phyloP scores from a whole-genome alignment of 2,797 vertebrate genomes.

The Pseudopleuronectes americanus region DNA sequence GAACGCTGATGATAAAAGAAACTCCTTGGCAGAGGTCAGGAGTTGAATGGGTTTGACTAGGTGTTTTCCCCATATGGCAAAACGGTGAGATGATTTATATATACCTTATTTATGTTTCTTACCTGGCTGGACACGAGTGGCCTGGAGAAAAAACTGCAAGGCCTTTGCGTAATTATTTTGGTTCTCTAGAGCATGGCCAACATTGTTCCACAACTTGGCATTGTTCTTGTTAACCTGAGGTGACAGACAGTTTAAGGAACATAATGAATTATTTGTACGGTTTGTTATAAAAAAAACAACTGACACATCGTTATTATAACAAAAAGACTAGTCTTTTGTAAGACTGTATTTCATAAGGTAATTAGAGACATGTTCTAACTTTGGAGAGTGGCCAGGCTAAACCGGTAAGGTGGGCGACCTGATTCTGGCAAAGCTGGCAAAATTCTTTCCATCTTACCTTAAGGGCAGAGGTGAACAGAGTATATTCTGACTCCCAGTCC shows the following conservation, averaged over 20 bases:
- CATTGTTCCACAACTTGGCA: slow-evolving; percentile 98
- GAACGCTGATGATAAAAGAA: no score
- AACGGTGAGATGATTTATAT: background rate
- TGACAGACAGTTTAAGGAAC: slow-evolving; percentile 6
- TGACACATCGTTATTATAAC: background rate
- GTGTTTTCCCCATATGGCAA: background rate
- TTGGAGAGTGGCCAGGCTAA: background rate
- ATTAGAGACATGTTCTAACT: background rate
- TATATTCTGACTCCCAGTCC: slow-evolving; percentile 99
- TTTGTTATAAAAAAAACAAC: background rate
- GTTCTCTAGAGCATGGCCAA: slow-evolving; percentile 97
- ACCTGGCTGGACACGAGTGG: slow-evolving; percentile 97
- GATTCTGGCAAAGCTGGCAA: background rate
- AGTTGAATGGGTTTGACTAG: no score
- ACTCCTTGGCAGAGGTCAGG: no score
- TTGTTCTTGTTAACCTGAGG: slow-evolving; percentile 98
- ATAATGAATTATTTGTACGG: background rate
- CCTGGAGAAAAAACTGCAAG: slow-evolving; percentile 94
- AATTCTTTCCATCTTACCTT: slow-evolving; percentile 84
- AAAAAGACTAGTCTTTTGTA: background rate
- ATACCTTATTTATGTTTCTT: slow-evolving; percentile 44
- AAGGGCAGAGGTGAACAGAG: slow-evolving; percentile 95
- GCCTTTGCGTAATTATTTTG: slow-evolving; percentile 94
- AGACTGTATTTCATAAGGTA: background rate
- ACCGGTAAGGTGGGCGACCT: background rate